These are phyloP conservation scores for Eristalinus sepulchralis DNA, from an alignment of 2,888 invertebrate genomes.

Conservation along the genomic window DNA sequence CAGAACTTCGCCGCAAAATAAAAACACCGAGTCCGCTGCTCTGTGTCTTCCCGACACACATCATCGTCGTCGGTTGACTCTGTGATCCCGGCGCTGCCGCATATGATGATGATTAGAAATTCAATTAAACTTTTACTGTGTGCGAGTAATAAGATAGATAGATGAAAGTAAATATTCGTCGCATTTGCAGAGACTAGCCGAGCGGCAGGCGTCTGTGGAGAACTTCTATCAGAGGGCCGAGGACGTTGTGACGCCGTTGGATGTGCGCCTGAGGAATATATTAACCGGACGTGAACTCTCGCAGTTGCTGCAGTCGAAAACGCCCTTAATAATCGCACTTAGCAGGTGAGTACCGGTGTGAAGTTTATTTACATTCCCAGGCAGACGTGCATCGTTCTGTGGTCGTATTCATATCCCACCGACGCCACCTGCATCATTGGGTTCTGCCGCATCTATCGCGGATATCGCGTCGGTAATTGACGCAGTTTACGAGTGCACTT, in stretches of 20 bases:
- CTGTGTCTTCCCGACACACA: slow-evolving; percentile 5
- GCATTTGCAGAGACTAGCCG: slow-evolving; percentile 55
- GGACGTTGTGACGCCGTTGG: slow-evolving; percentile 56
- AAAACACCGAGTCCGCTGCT: not conserved
- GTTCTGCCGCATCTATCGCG: not conserved
- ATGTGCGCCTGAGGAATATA: slow-evolving; percentile 72
- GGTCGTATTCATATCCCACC: not conserved
- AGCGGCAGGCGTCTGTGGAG: slow-evolving; percentile 58
- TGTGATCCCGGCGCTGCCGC: not conserved
- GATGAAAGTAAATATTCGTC: slow-evolving; percentile 38
- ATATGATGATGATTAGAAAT: slow-evolving; percentile 53
- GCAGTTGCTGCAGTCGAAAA: slow-evolving; percentile 74
- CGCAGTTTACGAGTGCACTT: too few relatives aligned
- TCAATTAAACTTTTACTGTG: slow-evolving; percentile 56
- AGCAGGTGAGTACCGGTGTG: slow-evolving; percentile 75
- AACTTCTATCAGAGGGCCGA: slow-evolving; percentile 68
- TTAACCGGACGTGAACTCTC: slow-evolving; percentile 66
- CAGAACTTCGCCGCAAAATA: slow-evolving; percentile 1
- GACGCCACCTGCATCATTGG: not conserved
- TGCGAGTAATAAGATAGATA: slow-evolving; percentile 22
- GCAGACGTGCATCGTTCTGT: not conserved
- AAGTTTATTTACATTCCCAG: not conserved
- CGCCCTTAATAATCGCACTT: slow-evolving; percentile 76
- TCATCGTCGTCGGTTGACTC: slow-evolving; percentile 27
- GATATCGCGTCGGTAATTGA: too few relatives aligned